A percentile compares a stretch with the other conserved stretches of the same genome.
Evolutionary conservation across 2,797 vertebrate genomes (phyloP).

Genomic region (Falco rusticolus): DNA sequence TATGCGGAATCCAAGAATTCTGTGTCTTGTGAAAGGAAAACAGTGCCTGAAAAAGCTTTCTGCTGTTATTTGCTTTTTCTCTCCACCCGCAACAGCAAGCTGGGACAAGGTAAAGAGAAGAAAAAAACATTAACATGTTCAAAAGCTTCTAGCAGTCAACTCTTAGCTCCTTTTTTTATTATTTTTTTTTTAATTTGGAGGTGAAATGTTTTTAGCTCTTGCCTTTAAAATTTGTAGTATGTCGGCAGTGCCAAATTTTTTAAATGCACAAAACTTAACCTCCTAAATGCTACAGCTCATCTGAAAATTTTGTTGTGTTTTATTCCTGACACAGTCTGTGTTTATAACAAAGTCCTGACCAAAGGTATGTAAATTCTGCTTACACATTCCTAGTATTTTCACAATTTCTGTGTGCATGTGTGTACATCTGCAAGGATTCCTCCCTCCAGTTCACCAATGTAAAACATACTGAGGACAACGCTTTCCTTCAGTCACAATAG

Average conservation of each 20-base stretch:
- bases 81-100: not conserved
- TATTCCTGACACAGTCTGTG: not conserved
- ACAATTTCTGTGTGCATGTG: not conserved
- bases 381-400: not conserved
- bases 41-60: constrained; percentile 1
- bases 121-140: not conserved
- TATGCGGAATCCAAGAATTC: not conserved
- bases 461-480: not conserved
- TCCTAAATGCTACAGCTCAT: not conserved
- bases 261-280: not conserved
- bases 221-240: not conserved
- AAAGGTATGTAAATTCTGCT: not conserved
- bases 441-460: not conserved
- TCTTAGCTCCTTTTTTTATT: not conserved
- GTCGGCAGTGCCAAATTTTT: not conserved
- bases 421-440: not conserved
- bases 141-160: not conserved
- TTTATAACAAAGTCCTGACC: not conserved
- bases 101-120: not conserved
- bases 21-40: not conserved
- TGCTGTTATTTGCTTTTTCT: not conserved
- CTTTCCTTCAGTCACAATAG: constrained; percentile 37
- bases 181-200: not conserved
- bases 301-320: not conserved
- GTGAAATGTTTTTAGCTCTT: not conserved